Conservation (phyloP, 2,113 vertebrate species). For the Orcinus orca region DNA sequence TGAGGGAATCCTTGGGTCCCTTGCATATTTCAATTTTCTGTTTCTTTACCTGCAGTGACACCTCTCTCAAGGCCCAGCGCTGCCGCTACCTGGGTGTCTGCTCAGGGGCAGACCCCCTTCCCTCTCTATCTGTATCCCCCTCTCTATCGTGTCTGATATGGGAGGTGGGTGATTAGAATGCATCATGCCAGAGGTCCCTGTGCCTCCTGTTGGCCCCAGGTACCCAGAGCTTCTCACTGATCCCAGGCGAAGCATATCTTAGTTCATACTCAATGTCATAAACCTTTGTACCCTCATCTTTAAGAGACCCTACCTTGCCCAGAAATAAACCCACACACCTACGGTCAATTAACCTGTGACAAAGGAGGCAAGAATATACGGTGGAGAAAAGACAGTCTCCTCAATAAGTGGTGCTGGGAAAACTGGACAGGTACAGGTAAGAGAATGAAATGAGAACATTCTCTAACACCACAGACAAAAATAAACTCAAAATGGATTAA, state of each 20-base stretch:
- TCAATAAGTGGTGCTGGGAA: neutral
- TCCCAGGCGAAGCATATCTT: neutral
- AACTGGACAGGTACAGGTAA: neutral
- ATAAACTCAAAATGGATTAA: too few species aligned
- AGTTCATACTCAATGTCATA: neutral
- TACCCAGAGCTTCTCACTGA: neutral
- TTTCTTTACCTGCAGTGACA: neutral
- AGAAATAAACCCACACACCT: neutral
- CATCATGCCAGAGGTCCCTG: neutral
- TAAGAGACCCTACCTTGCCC: neutral
- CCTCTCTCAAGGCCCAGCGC: rapidly evolving
- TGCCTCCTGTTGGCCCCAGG: neutral
- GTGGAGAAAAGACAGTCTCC: neutral
- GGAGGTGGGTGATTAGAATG: rapidly evolving
- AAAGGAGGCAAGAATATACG: neutral
- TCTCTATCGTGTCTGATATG: neutral
- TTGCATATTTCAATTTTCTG: neutral
- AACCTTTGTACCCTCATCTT: neutral
- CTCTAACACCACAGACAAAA: too few species aligned
- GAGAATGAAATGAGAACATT: too few species aligned
- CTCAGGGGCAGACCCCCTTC: neutral
- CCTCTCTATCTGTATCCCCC: neutral
- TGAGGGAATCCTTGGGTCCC: neutral
- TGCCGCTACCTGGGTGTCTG: neutral
- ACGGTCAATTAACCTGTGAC: neutral